These are phyloP conservation scores for Emydoidea blandingii DNA, from an alignment of 2,797 vertebrate genomes.

Conservation along the genomic window DNA sequence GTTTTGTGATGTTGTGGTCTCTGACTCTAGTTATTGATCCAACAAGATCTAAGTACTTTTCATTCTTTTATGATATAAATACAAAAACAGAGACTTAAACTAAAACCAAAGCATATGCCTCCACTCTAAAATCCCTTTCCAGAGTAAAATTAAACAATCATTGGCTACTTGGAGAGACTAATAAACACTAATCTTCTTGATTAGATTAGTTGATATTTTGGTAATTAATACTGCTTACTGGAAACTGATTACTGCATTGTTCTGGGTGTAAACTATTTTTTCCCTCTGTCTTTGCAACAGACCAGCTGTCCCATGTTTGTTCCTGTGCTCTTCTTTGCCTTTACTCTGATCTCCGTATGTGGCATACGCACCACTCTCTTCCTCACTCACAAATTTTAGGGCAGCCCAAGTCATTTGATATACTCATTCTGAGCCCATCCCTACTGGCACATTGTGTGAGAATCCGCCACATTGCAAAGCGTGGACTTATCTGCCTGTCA, in stretches of 20 bases:
- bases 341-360: neutral
- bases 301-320: neutral
- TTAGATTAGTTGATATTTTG: neutral
- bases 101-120: neutral
- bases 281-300: neutral
- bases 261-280: neutral
- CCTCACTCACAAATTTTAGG: neutral
- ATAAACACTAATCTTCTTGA: neutral
- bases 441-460: neutral
- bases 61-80: fast-evolving
- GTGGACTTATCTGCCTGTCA: neutral
- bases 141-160: neutral
- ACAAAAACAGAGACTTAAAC: neutral
- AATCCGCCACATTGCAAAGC: neutral
- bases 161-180: neutral
- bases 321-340: neutral
- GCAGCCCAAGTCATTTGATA: neutral
- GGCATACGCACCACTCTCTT: neutral
- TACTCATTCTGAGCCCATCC: neutral
- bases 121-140: neutral
- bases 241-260: neutral
- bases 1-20: neutral
- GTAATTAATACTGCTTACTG: neutral
- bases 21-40: neutral
- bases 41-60: neutral